Base-by-base conservation (phyloP, 2,888 invertebrate species). In the Pecten maximus region DNA sequence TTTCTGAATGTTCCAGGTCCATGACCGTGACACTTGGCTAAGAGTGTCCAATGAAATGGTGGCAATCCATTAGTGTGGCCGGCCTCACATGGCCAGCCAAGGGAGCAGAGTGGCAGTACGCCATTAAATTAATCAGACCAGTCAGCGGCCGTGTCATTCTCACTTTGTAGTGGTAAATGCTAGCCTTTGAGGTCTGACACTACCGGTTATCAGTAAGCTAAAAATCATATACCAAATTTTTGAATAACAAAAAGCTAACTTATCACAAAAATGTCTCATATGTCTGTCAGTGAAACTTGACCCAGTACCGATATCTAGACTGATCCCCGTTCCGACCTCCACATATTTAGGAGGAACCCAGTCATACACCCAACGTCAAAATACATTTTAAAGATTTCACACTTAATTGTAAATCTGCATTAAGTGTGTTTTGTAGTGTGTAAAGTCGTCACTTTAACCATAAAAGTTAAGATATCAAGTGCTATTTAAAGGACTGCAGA, bases 171-270 rank as follows among this genome's bases (percentile, higher is more conserved):
- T 1, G 6, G 28, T 60, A 60, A 60, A 60, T 28, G 60, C 60
- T n/a, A 28, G 35, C 74, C 35, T 74, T 74, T 35, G 35, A 35
- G 28, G 74, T 19, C 74, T 6, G 10, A 74, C 74, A 74, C 74
- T 35, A 10, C 15, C 10, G 23, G 8, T 35, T 74, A 74, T 74
- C 28, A 74, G 74, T 74, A 35, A 74, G 74, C 28, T 28, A 74
- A 74, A 35, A 74, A 74, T 74, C 23, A 74, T 23, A 74, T 74
- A 28, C 28, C 28, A n/a, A 74, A 12, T 28, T 74, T 74, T 74
- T 74, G 74, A 74, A 74, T 74, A 74, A 74, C 74, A 74, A 74
- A 44, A 74, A 74, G 35, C 54, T 23, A 54, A 54, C 54, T 74
- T 74, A 74, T 74, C 74, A 35, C 74, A 74, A 74, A 35, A 74